Evolutionary conservation across 2,113 vertebrate genomes (phyloP), one percentile per base, ranked within the genome.

Genomic region (Cercopithecus mona): DNA sequence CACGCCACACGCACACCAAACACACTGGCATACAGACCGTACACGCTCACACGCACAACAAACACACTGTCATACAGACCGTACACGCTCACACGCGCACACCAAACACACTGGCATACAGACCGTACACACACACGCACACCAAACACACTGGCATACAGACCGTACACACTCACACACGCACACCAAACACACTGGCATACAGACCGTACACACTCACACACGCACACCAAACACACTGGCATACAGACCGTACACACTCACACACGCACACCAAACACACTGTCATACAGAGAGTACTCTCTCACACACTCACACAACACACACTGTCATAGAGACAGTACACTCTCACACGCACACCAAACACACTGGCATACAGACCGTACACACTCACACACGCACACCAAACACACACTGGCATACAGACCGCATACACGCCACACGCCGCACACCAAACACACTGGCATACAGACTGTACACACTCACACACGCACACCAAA

Each of bases 41-140:
- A 40, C 40, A 40, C 88, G 40, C 17, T 9, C 61, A 25, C 18
- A 38, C 8, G 12, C 70, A 73, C 20, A 25, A 10, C 68, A n/a
- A 32, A 73, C 20, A 10, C 70, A 40, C 3, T 8, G 3, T 8
- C 70, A 73, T 20, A 40, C 20, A 11, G 8, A 0, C 10, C 8
- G 4, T 8, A 38, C 35, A 38, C 35, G 22, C 68, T n/a, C 16
- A 38, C 83, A 25, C 61, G 17, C 18, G 12, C 70, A 73, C 20
- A 25, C 22, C 68, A n/a, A 32, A 73, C 20, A 10, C 70, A 40
- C 4, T 8, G 3, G 17, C 72, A 73, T 20, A 40, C 20, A 11
- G 8, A 1, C 10, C 8, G 4, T 8, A 38, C 35, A 38, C 35
- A 38, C 68, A 38, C 68, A 22, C 1, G 1, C 35, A n/a, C 18